phyloP scores from a whole-genome alignment of 2,888 invertebrate species.

The Eledone cirrhosa region DNA sequence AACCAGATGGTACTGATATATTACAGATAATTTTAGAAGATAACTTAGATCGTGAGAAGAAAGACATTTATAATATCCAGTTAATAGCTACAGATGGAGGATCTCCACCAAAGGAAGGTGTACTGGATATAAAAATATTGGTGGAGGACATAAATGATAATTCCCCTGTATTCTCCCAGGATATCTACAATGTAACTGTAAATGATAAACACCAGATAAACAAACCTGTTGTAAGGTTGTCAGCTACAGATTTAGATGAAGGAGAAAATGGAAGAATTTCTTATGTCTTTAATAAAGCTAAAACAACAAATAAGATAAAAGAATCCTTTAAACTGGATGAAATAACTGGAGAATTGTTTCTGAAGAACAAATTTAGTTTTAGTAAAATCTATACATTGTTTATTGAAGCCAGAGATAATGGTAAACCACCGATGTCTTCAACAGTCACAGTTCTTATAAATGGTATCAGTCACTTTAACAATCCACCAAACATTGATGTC shows the following conservation, averaged over 20 bases:
- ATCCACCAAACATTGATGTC: slow-evolving; percentile 84
- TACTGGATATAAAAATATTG: not conserved
- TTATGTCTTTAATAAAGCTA: slow-evolving; percentile 64
- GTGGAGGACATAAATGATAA: too few species aligned
- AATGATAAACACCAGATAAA: too few species aligned
- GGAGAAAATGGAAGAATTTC: slow-evolving; percentile 76
- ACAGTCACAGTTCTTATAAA: slow-evolving; percentile 70
- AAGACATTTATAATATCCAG: not conserved
- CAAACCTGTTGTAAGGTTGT: too few species aligned
- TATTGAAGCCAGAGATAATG: slow-evolving; percentile 65
- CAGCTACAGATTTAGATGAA: slow-evolving; percentile 84
- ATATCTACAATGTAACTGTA: too few species aligned
- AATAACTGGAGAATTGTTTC: slow-evolving; percentile 85
- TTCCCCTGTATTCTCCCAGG: too few species aligned
- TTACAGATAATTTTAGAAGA: not conserved
- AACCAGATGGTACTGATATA: not conserved
- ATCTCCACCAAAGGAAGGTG: not conserved
- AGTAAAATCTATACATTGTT: slow-evolving; percentile 76
- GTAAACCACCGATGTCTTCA: slow-evolving; percentile 42
- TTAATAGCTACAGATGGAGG: not conserved
- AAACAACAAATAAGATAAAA: slow-evolving; percentile 44
- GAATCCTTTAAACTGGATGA: slow-evolving; percentile 75
- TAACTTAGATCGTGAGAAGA: not conserved
- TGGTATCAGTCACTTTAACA: slow-evolving; percentile 81
- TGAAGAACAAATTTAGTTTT: slow-evolving; percentile 81